Base-by-base conservation (phyloP, 2,797 vertebrate genomes). In the Alfaro cultratus region DNA sequence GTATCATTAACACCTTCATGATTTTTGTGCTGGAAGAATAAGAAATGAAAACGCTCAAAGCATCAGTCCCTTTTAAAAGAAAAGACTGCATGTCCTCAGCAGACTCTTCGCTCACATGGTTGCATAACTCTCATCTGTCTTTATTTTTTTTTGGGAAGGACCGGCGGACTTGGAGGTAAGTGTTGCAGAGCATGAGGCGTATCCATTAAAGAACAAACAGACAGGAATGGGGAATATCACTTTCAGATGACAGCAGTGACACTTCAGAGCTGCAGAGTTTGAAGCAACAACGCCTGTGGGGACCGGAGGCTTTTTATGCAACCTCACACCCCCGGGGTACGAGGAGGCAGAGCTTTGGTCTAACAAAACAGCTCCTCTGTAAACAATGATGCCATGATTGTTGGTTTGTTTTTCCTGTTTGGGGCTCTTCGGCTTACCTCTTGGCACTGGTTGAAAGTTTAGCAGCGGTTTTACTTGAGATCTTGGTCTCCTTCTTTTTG, bases 401-500 rank as follows among this genome's bases (percentile, higher is more conserved):
- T 55, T 41, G 16, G 18, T 60, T 29, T 60, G 34, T 34, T 21
- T 43, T 36, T 6, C 29, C 36, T 72, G 11, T 26, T 43, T 12
- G 1, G 31, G 10, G 2, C 4, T 23, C 39, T 16, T 34, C 45
- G 9, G n/a, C 81, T 94, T 95, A 98, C 98, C 98, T 98, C 96
- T 99, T 99, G 95, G 98, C 98, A 95, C 99, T 99, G 85, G 99
- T 99, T 87, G 98, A 99, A 92, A 99, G 95, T 93, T 99, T 99
- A 92, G 98, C 98, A 62, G 98, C 98, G 0, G 98, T 99, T 96
- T 99, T 99, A 94, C 97, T 99, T 68, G 98, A 99, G 94, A 99
- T 98, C 96, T 99, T 99, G 55, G 97, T 99, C 89, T 99, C 99
- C 92, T 99, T 99, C 96, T 99, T 99, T 94, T 99, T 99, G 90